Evolutionary conservation across 2,113 vertebrate species (phyloP), one percentile per base, ranked within the genome.

Genomic region (Colistium nudipinnis): DNA sequence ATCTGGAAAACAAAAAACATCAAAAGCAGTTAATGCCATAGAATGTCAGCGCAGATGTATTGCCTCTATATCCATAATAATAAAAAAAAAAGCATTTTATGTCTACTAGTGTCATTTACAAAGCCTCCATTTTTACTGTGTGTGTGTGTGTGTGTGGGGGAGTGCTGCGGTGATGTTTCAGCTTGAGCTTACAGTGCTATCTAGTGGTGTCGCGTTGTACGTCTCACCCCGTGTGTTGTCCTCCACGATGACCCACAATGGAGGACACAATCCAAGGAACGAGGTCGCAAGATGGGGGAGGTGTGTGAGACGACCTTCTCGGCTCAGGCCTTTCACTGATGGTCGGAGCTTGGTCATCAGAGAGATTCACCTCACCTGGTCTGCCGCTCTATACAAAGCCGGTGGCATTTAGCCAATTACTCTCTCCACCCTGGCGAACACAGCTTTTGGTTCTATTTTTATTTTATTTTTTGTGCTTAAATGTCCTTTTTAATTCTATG

Each of bases 71-170:
- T 86, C 86, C 84, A 83, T 85, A 64, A 90, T 86, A 91, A 91
- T 90, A 90, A 91, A 91, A 91, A 91, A 89, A 90, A 91, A 91
- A 91, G 70, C 81, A 82, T 88, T 88, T 89, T 86, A 88, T 81
- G 86, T 89, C 86, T 81, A 88, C 83, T 75, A 81, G 57, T 63
- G 5, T 68, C 28, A 27, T 56, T 7, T 17, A 17, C n/a, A 38
- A 53, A 28, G 59, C 38, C 49, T 64, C 44, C 57, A 33, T 39
- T 16, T 44, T 27, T 63, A 30, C 59, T 25, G 39, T 41, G 52
- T 49, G 36, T 4, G 31, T 12, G 45, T 35, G 44, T 43, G 22
- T 33, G 44, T 41, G 30, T 48, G 22, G 22, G 47, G 30, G 9
- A 33, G 27, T 39, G 48, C 64, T 69, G 83, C 78, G 82, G 74